Percentiles rank a stretch among this genome's conserved stretches.
These are phyloP conservation scores for Trichopria drosophilae DNA, from an alignment of 2,888 invertebrate genomes.

Conservation along the genomic window DNA sequence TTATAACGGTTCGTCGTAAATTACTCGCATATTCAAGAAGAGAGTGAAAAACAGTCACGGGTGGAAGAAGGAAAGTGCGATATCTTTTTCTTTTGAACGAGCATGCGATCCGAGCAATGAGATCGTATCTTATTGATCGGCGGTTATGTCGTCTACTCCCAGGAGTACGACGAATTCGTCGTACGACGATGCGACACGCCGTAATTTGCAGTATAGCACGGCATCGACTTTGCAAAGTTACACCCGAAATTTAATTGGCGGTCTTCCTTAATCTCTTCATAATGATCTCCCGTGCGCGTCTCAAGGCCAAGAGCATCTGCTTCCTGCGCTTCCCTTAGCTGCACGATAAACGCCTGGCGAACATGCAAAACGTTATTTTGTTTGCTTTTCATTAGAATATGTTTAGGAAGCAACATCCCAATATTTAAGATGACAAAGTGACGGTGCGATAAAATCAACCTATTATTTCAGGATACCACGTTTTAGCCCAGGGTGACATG, in stretches of 20 bases:
- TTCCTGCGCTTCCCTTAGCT: conserved; percentile 38
- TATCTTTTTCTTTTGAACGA: too few species aligned
- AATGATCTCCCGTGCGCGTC: conserved; percentile 35
- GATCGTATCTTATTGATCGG: too few species aligned
- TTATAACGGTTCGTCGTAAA: conserved; percentile 20
- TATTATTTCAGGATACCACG: too few species aligned
- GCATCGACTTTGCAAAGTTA: background rate
- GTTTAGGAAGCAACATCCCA: too few species aligned
- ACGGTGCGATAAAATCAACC: too few species aligned
- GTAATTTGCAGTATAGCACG: background rate
- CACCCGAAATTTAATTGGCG: conserved; percentile 41
- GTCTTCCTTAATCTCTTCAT: conserved; percentile 37
- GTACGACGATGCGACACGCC: background rate
- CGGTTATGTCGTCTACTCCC: too few species aligned
- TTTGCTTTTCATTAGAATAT: too few species aligned
- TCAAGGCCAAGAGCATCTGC: conserved; percentile 37
- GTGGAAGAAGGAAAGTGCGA: too few species aligned
- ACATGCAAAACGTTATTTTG: conserved; percentile 4
- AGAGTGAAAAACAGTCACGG: background rate
- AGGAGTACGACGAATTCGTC: too few species aligned
- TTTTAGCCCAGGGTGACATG: too few species aligned
- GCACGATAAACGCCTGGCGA: background rate
- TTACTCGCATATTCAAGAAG: conserved; percentile 14
- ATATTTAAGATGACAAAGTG: too few species aligned
- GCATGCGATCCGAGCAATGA: too few species aligned